Percentiles rank a stretch among this genome's conserved stretches.
These are phyloP conservation scores for Lissonota sp. DNA, from an alignment of 2,888 invertebrate genomes.

Conservation along the genomic window DNA sequence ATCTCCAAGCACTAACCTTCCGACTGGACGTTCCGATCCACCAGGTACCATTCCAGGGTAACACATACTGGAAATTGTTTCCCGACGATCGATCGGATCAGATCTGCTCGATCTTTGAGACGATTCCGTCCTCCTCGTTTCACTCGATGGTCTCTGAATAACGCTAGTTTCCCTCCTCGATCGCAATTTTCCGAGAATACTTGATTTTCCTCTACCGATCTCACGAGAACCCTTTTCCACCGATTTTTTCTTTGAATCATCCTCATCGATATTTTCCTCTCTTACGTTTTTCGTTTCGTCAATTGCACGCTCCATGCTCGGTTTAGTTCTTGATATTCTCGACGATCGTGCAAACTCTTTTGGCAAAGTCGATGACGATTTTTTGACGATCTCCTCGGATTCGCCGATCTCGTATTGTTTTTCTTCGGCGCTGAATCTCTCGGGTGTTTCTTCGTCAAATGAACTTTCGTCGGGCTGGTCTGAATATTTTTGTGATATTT, in stretches of 20 bases:
- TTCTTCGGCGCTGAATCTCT: background rate
- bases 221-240: background rate
- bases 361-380: background rate
- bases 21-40: background rate
- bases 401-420: background rate
- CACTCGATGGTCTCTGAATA: background rate
- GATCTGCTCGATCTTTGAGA: conserved; percentile 22
- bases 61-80: background rate
- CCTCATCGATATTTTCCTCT: background rate
- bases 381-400: background rate
- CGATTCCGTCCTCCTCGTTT: background rate
- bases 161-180: background rate
- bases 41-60: background rate
- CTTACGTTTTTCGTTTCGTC: background rate
- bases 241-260: background rate
- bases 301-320: background rate
- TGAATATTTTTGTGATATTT: background rate
- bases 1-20: conserved; percentile 23
- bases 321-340: conserved; percentile 18
- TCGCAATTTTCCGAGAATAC: background rate
- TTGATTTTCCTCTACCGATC: background rate
- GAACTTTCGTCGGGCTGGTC: background rate
- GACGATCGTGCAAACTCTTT: conserved; percentile 13
- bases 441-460: background rate
- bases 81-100: background rate